These are phyloP conservation scores for Leptopilina boulardi DNA, from an alignment of 1,140 invertebrate genomes.

Conservation along the genomic window DNA sequence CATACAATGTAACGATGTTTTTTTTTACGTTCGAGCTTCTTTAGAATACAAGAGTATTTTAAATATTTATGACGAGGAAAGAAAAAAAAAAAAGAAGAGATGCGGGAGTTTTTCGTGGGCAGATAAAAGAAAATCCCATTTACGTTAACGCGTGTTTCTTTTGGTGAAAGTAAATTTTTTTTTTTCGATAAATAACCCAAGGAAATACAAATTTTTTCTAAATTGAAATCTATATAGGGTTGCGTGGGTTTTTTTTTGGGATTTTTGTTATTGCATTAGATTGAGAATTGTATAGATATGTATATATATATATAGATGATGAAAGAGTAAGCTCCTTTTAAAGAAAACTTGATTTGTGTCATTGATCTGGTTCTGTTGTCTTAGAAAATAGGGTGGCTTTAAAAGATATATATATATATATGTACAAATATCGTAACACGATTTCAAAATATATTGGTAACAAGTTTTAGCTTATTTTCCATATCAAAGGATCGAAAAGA, in stretches of 20 bases:
- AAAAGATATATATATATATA: not conserved
- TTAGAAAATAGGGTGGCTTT: slow-evolving; percentile 5
- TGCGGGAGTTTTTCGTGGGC: not conserved
- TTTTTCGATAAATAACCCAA: not conserved
- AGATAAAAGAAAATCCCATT: slow-evolving; percentile 9
- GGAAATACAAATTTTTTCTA: not conserved
- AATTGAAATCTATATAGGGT: not conserved
- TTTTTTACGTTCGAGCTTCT: not conserved
- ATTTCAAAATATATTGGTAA: slow-evolving; percentile 15
- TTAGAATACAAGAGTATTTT: not conserved
- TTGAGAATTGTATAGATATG: not conserved
- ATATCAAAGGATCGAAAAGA: not conserved
- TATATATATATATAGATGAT: not conserved
- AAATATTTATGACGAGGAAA: not conserved
- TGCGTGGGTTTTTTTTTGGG: not conserved
- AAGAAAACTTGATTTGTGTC: slow-evolving; percentile 27
- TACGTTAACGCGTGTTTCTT: not conserved
- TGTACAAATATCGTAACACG: not conserved
- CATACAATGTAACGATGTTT: slow-evolving; percentile 13
- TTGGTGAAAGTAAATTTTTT: not conserved
- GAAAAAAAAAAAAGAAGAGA: not conserved
- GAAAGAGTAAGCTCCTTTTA: slow-evolving; percentile 24
- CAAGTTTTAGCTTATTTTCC: not conserved
- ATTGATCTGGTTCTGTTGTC: slow-evolving; percentile 20
- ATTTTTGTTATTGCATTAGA: slow-evolving; percentile 13